Conservation (phyloP, 1,140 invertebrate species). For the Eumeta japonica region DNA sequence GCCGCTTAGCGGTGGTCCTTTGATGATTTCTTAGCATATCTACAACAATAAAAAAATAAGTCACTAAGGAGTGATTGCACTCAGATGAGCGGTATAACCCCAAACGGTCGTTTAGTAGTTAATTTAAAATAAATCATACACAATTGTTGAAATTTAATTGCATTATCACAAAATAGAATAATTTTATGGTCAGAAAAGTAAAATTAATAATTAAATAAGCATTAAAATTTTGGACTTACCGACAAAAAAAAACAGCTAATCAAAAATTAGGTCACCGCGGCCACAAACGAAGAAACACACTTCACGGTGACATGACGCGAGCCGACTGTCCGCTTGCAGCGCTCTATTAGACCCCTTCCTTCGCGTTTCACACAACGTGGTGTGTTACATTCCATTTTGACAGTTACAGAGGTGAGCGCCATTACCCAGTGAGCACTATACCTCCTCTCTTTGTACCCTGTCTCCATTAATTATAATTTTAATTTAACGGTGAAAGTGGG, state of each 20-base stretch:
- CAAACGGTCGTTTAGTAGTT: constrained; percentile 8
- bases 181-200: constrained; percentile 6
- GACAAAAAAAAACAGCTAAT: constrained; percentile 8
- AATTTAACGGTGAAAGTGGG: too few species aligned
- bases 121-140: constrained; percentile 10
- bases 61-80: constrained; percentile 12
- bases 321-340: constrained; percentile 7
- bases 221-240: constrained; percentile 10
- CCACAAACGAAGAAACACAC: constrained; percentile 14
- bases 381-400: too few species aligned
- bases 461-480: too few species aligned
- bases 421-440: too few species aligned
- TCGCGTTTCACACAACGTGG: constrained; percentile 3
- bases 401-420: too few species aligned
- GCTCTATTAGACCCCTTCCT: constrained; percentile 9
- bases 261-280: constrained; percentile 13
- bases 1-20: constrained; percentile 18
- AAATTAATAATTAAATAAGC: constrained; percentile 9
- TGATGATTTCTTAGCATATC: constrained; percentile 17
- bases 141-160: constrained; percentile 10
- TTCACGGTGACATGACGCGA: constrained; percentile 8
- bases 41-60: constrained; percentile 14
- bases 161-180: constrained; percentile 9
- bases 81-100: constrained; percentile 11
- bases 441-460: too few species aligned